Conservation (phyloP, 2,888 invertebrate species). For the Dysmachus trigonus region DNA sequence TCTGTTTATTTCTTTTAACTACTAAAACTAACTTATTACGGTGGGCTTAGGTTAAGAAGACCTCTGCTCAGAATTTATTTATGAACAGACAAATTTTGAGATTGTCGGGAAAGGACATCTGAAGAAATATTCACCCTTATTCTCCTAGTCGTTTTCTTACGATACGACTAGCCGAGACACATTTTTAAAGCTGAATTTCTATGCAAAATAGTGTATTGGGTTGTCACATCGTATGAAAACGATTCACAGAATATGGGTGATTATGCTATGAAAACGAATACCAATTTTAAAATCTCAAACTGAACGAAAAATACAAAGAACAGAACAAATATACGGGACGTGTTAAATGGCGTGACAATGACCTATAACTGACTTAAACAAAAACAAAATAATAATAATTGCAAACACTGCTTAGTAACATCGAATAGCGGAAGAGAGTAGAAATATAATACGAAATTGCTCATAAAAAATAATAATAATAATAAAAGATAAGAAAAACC, state of each 20-base stretch:
- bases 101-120: no score
- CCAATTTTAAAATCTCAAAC: background rate
- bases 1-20: background rate
- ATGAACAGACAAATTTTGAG: background rate
- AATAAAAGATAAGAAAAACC: background rate
- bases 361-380: background rate
- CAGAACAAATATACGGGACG: background rate
- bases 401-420: conserved; percentile 9
- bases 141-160: no score
- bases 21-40: background rate
- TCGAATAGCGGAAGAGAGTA: background rate
- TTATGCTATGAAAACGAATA: background rate
- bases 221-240: no score
- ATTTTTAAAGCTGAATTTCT: no score
- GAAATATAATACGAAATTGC: background rate
- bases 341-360: background rate
- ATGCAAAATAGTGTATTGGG: no score
- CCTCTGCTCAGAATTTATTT: background rate
- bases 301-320: background rate
- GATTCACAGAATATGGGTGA: no score
- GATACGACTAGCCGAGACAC: no score
- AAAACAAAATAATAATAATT: background rate
- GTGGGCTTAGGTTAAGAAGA: background rate
- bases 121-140: no score
- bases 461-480: background rate